Conservation (phyloP, 2,888 invertebrate species). For the Hanleya hanleyi region DNA sequence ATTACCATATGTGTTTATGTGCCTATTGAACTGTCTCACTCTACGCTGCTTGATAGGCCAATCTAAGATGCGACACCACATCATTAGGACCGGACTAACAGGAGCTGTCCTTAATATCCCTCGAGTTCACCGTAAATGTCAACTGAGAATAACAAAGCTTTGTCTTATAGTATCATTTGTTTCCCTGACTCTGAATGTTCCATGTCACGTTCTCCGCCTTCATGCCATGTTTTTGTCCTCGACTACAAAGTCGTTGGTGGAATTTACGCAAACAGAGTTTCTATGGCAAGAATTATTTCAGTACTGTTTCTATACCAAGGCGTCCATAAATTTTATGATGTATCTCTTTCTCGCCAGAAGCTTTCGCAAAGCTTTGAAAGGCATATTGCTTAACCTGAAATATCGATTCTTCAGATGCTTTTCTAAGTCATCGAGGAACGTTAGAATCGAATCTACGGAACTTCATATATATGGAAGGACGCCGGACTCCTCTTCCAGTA, state of each 20-base stretch:
- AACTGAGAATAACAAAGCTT: not conserved
- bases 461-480: not conserved
- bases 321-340: not conserved
- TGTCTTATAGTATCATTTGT: not conserved
- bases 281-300: constrained; percentile 1
- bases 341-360: not conserved
- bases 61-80: not conserved
- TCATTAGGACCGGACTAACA: not conserved
- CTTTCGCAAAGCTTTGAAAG: not conserved
- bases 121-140: not conserved
- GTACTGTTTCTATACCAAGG: not conserved
- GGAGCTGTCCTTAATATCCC: not conserved
- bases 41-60: not conserved
- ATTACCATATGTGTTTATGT: not conserved
- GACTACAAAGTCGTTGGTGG: not conserved
- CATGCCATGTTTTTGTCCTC: not conserved
- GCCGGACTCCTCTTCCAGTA: no score
- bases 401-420: not conserved
- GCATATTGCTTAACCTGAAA: not conserved
- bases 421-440: not conserved
- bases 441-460: no score
- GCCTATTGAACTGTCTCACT: not conserved
- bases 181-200: not conserved
- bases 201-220: not conserved
- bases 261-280: not conserved